A percentile compares a stretch with the other conserved stretches of the same genome.
Conservation (phyloP, 2,113 vertebrate genomes). For the Polypterus senegalus region DNA sequence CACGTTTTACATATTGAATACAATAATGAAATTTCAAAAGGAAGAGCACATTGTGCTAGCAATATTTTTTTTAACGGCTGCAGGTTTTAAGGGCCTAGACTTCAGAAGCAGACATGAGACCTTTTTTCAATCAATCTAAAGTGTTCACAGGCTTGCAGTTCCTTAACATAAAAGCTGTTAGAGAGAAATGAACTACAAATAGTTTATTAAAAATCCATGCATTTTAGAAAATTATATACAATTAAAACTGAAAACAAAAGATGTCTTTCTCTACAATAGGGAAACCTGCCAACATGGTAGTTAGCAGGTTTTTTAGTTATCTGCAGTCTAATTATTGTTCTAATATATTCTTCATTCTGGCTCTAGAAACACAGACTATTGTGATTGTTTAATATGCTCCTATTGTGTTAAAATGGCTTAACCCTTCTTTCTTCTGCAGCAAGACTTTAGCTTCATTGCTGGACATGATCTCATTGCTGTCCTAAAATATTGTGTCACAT, state of each 20-base stretch:
- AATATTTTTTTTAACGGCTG: conserved; percentile 1
- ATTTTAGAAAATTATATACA: background rate
- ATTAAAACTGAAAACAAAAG: background rate
- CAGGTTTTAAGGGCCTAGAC: background rate
- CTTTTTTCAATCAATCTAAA: background rate
- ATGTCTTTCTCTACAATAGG: background rate
- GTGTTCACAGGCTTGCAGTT: background rate
- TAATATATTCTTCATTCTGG: background rate
- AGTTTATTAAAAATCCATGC: background rate
- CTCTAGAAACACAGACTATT: background rate
- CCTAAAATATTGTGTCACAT: too few species aligned
- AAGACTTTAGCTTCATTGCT: too few species aligned
- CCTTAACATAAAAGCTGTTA: background rate
- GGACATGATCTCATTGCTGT: too few species aligned
- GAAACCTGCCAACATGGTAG: background rate
- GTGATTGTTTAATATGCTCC: too few species aligned
- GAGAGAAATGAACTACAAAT: background rate
- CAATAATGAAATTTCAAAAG: conserved; percentile 71
- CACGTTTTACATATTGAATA: conserved; percentile 67
- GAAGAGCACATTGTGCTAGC: conserved; percentile 20
- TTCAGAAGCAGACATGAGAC: background rate
- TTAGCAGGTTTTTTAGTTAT: background rate
- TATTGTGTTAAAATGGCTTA: too few species aligned
- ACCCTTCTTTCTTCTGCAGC: too few species aligned
- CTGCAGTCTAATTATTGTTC: background rate